A percentile compares a stretch with the other conserved stretches of the same genome.
Evolutionary conservation across 1,140 invertebrate genomes (phyloP).

Genomic region (Dinoponera quadriceps): DNA sequence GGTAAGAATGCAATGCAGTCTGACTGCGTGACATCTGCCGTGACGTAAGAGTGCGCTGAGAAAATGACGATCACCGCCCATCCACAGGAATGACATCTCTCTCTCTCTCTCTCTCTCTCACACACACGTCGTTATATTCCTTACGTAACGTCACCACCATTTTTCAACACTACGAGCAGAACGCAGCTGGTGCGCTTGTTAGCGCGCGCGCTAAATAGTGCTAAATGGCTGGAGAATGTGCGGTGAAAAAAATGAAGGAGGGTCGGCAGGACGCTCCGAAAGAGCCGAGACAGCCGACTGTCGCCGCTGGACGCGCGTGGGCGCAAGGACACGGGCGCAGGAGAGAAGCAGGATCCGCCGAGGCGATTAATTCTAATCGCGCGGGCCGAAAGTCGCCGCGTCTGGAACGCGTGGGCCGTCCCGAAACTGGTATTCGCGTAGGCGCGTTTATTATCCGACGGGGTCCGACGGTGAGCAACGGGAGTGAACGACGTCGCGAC

Average conservation of each 20-base stretch:
- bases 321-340: slow-evolving; percentile 21
- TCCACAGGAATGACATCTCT: background rate
- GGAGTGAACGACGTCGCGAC: slow-evolving; percentile 4
- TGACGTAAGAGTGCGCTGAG: slow-evolving; percentile 37
- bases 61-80: background rate
- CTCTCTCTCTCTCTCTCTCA: no score
- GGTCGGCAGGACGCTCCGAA: no score
- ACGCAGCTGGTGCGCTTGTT: no score
- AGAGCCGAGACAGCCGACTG: background rate
- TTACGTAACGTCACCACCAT: no score
- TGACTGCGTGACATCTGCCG: slow-evolving; percentile 44
- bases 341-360: background rate
- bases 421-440: slow-evolving; percentile 59
- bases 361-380: slow-evolving; percentile 59
- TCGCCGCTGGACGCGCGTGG: background rate
- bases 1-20: slow-evolving; percentile 39
- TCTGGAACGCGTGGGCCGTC: background rate
- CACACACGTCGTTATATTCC: no score
- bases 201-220: no score
- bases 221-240: no score
- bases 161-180: no score
- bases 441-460: slow-evolving; percentile 32
- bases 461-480: background rate
- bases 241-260: no score
- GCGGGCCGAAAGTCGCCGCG: slow-evolving; percentile 46